Conservation (phyloP, 1,140 invertebrate genomes). For the Bombus vancouverensis region DNA sequence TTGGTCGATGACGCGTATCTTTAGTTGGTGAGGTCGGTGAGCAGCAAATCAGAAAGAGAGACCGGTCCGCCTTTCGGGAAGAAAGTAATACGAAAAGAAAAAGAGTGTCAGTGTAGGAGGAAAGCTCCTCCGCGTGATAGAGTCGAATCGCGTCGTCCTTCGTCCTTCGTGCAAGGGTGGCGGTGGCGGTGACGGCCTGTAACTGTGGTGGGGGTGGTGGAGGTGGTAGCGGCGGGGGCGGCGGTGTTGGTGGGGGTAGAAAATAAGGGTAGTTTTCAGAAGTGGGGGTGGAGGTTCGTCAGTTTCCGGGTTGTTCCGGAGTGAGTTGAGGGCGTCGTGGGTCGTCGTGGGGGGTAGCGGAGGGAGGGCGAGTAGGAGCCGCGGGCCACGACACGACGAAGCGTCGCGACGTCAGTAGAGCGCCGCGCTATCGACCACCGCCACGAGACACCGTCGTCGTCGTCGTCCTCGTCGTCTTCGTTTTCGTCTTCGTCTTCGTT, state of each 20-base stretch:
- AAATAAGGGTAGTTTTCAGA: conserved; percentile 75
- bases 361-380: conserved; percentile 62
- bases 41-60: neutral
- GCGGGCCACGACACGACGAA: conserved; percentile 76
- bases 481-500: conserved; percentile 39
- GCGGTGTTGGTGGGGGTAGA: conserved; percentile 59
- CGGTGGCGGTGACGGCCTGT: neutral
- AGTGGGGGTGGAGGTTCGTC: conserved; percentile 73
- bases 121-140: conserved; percentile 28
- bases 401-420: conserved; percentile 81
- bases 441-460: conserved; percentile 71
- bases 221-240: conserved; percentile 44
- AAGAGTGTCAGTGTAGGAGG: neutral
- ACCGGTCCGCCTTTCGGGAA: neutral
- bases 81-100: neutral
- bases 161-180: conserved; percentile 39
- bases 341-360: conserved; percentile 58
- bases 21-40: neutral
- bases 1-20: neutral
- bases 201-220: conserved; percentile 19
- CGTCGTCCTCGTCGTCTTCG: conserved; percentile 56
- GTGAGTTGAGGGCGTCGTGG: conserved; percentile 70
- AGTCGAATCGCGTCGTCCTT: conserved; percentile 48
- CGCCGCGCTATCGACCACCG: conserved; percentile 80
- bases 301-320: conserved; percentile 80